Percentiles rank a stretch among this genome's conserved stretches.
phyloP scores from a whole-genome alignment of 2,797 vertebrate species.

The Tamandua tetradactyla region DNA sequence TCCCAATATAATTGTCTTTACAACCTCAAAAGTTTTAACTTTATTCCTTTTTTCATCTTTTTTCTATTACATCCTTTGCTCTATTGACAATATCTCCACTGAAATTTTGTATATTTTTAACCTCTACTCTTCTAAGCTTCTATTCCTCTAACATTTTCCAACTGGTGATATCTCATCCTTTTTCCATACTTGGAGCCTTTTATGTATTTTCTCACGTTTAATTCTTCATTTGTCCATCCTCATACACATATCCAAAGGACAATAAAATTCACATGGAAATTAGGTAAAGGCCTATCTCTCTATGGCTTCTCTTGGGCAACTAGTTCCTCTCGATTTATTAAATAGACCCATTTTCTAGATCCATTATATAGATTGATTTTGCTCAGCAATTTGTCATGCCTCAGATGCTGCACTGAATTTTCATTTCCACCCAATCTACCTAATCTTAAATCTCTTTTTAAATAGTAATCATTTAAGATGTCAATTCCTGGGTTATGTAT shows the following conservation, averaged over 20 bases:
- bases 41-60: not conserved
- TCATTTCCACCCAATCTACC: not conserved
- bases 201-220: not conserved
- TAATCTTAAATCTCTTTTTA: not conserved
- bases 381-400: not conserved
- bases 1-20: not conserved
- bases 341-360: not conserved
- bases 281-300: not conserved
- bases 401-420: not conserved
- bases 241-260: not conserved
- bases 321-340: not conserved
- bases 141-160: not conserved
- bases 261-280: not conserved
- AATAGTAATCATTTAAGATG: conserved; percentile 1
- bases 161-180: not conserved
- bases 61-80: not conserved
- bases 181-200: not conserved
- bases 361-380: not conserved
- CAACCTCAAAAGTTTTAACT: not conserved
- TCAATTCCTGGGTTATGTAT: not conserved
- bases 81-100: not conserved
- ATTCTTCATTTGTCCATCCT: not conserved
- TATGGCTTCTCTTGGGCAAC: not conserved
- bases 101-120: not conserved
- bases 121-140: not conserved